Conservation (phyloP, 2,113 vertebrate species). For the Reinhardtius hippoglossoides region DNA sequence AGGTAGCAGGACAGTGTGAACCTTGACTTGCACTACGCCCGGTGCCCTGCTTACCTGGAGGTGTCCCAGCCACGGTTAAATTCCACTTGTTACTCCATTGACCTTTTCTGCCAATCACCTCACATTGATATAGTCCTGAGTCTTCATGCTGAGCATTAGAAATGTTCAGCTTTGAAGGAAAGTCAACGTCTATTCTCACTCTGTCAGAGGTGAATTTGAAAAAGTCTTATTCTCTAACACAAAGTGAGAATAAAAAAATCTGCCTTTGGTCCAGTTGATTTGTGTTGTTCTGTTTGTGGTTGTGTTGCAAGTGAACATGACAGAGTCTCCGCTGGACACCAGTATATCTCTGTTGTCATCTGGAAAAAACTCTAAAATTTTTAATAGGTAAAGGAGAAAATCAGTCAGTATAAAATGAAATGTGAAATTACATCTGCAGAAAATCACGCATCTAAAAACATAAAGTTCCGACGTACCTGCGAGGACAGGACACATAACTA, state of each 20-base stretch:
- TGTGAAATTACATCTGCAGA: background rate
- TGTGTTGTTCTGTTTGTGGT: fast-evolving
- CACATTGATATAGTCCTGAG: conserved; percentile 45
- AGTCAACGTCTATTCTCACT: background rate
- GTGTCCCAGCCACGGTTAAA: conserved; percentile 23
- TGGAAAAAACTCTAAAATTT: fast-evolving
- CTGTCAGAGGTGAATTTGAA: conserved; percentile 30
- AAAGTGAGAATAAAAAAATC: fast-evolving
- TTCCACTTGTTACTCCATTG: background rate
- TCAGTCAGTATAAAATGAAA: background rate
- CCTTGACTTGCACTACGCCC: background rate
- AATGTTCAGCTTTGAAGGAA: conserved; percentile 5
- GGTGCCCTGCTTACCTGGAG: conserved; percentile 16
- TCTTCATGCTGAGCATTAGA: conserved; percentile 29
- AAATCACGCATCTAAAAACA: background rate
- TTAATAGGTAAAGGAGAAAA: background rate
- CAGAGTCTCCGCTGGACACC: conserved; percentile 24
- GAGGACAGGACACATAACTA: background rate
- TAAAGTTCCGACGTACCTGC: background rate
- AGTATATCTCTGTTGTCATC: fast-evolving
- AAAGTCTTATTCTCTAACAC: fast-evolving
- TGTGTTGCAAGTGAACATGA: conserved; percentile 24
- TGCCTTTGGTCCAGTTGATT: conserved; percentile 24
- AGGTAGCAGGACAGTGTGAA: background rate
- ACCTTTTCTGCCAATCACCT: fast-evolving